These are phyloP conservation scores for Camarhynchus parvulus DNA, from an alignment of 2,113 vertebrate genomes.

Conservation along the genomic window DNA sequence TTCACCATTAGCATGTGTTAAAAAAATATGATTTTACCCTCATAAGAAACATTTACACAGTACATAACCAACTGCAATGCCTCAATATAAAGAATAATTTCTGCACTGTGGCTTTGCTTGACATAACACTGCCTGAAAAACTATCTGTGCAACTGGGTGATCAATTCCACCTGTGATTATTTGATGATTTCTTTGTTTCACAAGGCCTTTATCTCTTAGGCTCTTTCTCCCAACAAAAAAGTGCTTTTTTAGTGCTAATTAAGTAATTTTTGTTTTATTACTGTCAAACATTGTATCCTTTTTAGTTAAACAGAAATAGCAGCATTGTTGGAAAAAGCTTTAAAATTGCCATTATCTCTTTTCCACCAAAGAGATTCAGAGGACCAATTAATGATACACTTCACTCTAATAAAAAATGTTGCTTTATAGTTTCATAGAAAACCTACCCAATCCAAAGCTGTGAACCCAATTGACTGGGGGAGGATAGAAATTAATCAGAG, in stretches of 20 bases:
- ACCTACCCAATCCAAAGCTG: not conserved
- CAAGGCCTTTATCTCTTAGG: not conserved
- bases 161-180: not conserved
- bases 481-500: not conserved
- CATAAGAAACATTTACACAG: not conserved
- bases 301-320: not conserved
- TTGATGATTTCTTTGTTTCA: not conserved
- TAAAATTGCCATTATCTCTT: not conserved
- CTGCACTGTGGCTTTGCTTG: not conserved
- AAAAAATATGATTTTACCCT: not conserved
- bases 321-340: not conserved
- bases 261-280: not conserved
- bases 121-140: not conserved
- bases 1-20: not conserved
- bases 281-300: not conserved
- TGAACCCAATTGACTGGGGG: not conserved
- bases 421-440: not conserved
- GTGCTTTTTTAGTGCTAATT: not conserved
- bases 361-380: not conserved
- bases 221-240: not conserved
- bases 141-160: not conserved
- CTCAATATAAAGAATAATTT: not conserved
- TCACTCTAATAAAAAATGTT: not conserved
- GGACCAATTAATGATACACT: not conserved
- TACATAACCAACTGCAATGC: not conserved